Evolutionary conservation across 2,113 vertebrate species (phyloP).

Genomic region (Thryonomys swinderianus): DNA sequence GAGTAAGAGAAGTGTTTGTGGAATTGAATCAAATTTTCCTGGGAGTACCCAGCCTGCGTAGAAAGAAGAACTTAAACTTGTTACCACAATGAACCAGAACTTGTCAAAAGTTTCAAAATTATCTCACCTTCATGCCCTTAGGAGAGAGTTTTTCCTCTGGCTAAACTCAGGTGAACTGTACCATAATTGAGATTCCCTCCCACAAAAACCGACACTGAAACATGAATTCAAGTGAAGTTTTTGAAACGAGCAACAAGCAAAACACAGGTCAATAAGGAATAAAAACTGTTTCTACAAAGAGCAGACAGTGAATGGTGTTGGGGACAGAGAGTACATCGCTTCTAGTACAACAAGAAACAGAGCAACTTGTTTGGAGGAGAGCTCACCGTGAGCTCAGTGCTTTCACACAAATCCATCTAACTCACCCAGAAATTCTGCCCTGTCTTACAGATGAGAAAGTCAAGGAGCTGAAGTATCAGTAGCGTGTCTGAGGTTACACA

Average conservation of each 20-base stretch:
- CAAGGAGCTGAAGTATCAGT: neutral
- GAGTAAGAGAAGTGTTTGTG: conserved; percentile 67
- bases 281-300: neutral
- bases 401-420: neutral
- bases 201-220: neutral
- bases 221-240: neutral
- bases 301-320: neutral
- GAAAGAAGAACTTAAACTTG: neutral
- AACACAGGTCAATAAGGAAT: neutral
- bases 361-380: neutral
- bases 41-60: conserved; percentile 44
- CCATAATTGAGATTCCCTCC: neutral
- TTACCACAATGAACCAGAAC: conserved; percentile 5
- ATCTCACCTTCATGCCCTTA: neutral
- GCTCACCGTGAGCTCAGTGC: neutral
- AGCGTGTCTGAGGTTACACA: too few relatives aligned
- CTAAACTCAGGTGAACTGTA: neutral
- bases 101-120: neutral
- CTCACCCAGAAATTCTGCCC: neutral
- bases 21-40: conserved; percentile 61
- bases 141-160: neutral
- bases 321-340: neutral
- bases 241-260: neutral
- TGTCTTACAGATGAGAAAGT: neutral
- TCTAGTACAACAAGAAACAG: neutral